These are phyloP conservation scores for Margarornis squamiger DNA, from an alignment of 2,797 vertebrate species.

Conservation along the genomic window DNA sequence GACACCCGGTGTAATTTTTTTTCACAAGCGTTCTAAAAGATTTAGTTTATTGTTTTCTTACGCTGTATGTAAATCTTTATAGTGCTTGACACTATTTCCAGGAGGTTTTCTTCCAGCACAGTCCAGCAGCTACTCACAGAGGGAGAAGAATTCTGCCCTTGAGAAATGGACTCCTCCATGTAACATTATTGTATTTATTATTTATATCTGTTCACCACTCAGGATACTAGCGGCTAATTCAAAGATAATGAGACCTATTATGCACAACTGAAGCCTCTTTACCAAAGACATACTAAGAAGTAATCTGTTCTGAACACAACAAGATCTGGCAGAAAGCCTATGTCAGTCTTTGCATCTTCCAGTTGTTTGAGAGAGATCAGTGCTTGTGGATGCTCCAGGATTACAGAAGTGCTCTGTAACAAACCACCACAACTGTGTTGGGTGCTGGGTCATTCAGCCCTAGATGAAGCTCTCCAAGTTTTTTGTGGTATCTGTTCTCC, in stretches of 20 bases:
- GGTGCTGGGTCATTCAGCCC: not conserved
- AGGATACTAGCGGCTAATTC: not conserved
- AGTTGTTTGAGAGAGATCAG: not conserved
- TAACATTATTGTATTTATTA: conserved; percentile 31
- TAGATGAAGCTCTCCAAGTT: not conserved
- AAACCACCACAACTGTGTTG: not conserved
- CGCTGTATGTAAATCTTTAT: not conserved
- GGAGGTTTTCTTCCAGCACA: not conserved
- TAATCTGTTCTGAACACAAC: not conserved
- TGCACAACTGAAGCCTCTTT: not conserved
- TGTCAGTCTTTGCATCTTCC: not conserved
- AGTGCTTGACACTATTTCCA: not conserved
- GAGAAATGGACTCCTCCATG: not conserved
- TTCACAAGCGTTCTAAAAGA: not conserved
- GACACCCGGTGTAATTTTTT: not conserved
- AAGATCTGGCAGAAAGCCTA: not conserved
- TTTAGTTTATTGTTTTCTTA: not conserved
- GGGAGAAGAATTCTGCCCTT: not conserved
- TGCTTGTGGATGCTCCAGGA: not conserved
- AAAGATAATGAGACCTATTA: not conserved
- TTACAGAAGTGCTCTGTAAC: not conserved
- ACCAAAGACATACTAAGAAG: not conserved
- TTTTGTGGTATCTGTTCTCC: not conserved
- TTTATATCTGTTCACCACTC: not conserved
- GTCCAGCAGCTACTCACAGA: not conserved